Percentiles rank a stretch among this genome's conserved stretches.
Evolutionary conservation across 1,140 invertebrate genomes (phyloP).

Genomic region (Phortica variegata): DNA sequence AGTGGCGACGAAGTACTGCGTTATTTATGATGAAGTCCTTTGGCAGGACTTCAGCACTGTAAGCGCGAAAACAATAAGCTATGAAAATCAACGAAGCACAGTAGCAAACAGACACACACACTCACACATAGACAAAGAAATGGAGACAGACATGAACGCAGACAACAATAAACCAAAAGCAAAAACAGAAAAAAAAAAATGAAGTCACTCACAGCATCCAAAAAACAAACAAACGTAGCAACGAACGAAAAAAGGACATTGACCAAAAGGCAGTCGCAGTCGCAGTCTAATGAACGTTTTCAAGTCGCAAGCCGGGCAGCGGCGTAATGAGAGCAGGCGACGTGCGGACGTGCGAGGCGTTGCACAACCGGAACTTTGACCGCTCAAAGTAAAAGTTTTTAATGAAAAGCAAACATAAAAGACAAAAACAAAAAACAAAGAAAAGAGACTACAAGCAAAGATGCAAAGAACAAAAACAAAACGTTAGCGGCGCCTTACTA

Average conservation of each 20-base stretch:
- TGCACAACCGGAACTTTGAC: slow-evolving; percentile 34
- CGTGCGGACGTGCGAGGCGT: not conserved
- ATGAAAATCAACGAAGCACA: not conserved
- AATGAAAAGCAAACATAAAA: slow-evolving; percentile 54
- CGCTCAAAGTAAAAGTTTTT: slow-evolving; percentile 43
- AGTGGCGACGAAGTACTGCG: slow-evolving; percentile 23
- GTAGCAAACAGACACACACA: slow-evolving; percentile 3
- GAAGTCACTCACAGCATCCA: slow-evolving; percentile 13
- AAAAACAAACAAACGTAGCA: slow-evolving; percentile 41
- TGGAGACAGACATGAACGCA: slow-evolving; percentile 11
- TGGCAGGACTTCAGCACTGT: not conserved
- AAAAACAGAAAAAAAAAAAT: slow-evolving; percentile 3
- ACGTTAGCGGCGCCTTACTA: slow-evolving; percentile 22
- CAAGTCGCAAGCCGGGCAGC: no score
- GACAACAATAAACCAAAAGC: slow-evolving; percentile 2
- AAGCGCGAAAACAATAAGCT: slow-evolving; percentile 1
- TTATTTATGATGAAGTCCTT: not conserved
- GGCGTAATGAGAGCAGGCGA: no score
- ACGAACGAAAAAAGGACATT: slow-evolving; percentile 47
- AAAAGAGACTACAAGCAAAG: slow-evolving; percentile 13
- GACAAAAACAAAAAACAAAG: slow-evolving; percentile 29
- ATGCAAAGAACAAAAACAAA: not conserved
- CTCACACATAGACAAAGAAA: slow-evolving; percentile 17
- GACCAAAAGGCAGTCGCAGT: not conserved
- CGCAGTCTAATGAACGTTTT: no score